phyloP scores from a whole-genome alignment of 2,113 vertebrate species.

The Leiothrix lutea region DNA sequence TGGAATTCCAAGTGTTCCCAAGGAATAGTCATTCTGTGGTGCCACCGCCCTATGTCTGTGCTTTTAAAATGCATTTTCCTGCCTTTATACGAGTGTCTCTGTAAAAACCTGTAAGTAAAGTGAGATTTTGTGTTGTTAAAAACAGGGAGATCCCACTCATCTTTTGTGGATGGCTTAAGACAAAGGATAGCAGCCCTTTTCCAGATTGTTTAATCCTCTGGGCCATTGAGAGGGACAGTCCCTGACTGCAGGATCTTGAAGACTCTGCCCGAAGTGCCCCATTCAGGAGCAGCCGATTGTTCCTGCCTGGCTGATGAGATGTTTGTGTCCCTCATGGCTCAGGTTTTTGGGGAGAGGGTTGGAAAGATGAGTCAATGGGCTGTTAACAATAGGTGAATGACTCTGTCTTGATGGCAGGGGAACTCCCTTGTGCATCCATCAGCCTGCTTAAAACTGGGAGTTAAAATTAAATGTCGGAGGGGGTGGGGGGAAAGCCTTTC shows the following conservation, averaged over 20 bases:
- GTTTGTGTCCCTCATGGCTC: background rate
- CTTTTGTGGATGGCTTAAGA: background rate
- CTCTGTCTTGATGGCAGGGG: background rate
- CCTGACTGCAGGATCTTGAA: background rate
- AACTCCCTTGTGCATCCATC: background rate
- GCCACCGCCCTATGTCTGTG: background rate
- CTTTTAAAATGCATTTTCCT: background rate
- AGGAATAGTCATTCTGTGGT: background rate
- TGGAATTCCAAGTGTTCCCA: background rate
- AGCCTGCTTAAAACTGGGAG: background rate
- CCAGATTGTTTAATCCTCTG: accelerated
- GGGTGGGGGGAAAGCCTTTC: background rate
- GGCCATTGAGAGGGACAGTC: background rate
- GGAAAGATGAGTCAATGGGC: background rate
- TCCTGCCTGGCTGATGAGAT: background rate
- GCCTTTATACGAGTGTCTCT: background rate
- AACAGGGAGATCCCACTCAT: background rate
- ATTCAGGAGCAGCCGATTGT: background rate
- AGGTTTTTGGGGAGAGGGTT: background rate
- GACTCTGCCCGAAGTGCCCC: background rate
- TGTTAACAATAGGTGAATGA: background rate
- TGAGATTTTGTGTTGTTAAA: background rate
- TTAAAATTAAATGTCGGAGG: background rate
- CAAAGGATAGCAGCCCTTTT: background rate
- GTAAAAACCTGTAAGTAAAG: background rate